phyloP scores from a whole-genome alignment of 2,113 vertebrate species.

The Ranitomeya variabilis region DNA sequence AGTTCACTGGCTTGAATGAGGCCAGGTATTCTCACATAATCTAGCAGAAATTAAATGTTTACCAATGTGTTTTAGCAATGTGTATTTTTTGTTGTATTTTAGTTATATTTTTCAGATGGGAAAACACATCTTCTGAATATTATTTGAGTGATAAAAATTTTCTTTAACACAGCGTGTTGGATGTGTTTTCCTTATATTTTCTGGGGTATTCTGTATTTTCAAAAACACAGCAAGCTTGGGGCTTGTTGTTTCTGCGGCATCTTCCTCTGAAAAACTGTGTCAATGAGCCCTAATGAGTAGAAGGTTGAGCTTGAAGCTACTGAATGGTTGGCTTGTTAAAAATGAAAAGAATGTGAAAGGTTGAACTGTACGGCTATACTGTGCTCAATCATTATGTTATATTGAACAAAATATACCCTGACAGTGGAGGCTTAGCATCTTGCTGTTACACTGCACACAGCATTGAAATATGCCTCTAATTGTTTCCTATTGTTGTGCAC shows the following conservation, averaged over 20 bases:
- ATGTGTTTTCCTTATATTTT: neutral
- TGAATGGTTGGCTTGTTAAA: neutral
- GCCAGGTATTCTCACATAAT: too few relatives aligned
- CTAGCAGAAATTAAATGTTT: too few relatives aligned
- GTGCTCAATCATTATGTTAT: neutral
- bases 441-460: neutral
- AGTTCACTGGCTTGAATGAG: too few relatives aligned
- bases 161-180: neutral
- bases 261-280: neutral
- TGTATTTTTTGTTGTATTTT: neutral
- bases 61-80: too few relatives aligned
- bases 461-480: conserved; percentile 26
- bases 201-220: neutral
- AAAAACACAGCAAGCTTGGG: neutral
- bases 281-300: neutral
- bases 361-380: neutral
- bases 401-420: neutral
- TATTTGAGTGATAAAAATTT: neutral
- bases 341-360: neutral
- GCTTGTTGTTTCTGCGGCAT: neutral
- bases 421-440: neutral
- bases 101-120: neutral
- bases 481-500: conserved; percentile 8
- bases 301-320: neutral
- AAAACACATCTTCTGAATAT: neutral